Evolutionary conservation across 2,797 vertebrate species (phyloP), one percentile per base, ranked within the genome.

Genomic region (Bryconaethiops microstoma): DNA sequence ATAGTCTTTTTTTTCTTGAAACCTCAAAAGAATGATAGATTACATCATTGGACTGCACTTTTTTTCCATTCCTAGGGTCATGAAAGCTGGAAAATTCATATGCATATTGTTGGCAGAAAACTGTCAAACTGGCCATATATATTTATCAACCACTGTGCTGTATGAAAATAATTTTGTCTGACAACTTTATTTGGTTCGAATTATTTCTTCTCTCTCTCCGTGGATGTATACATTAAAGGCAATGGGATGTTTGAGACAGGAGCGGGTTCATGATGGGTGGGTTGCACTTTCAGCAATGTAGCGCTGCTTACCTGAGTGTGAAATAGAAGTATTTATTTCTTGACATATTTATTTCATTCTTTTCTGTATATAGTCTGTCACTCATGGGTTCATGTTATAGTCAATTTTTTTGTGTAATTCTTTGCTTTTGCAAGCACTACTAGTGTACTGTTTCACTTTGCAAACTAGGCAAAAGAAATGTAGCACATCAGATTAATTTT

Each of bases 241-340:
- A 52, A 42, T 72, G 50, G 42, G 54, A 69, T 40, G 48, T 80
- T 21, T 72, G 35, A 64, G 17, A 54, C 80, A 80, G 82, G 83
- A 84, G 81, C 85, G 79, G 82, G 67, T 82, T 83, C 83, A 86
- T 78, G 85, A 83, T 70, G 79, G 87, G 79, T 84, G 69, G 78
- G 78, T 86, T 91, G 88, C 88, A 92, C 86, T 91, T 89, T 90
- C 87, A 89, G 83, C 92, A 80, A 92, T 92, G 92, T 93, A 94
- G 92, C 93, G 93, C 90, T 84, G 92, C 92, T 92, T 91, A 90
- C 89, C 86, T 91, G 86, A 88, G 84, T 86, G 89, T 84, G 60
- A 77, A 83, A 63, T 76, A 73, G 62, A 88, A 85, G 89, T 91
- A 82, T 74, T 90, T 89, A 83, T 89, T 90, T 89, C 86, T 69